Percentiles rank a stretch among this genome's conserved stretches.
These are phyloP conservation scores for Nesidiocoris tenuis DNA, from an alignment of 2,888 invertebrate species.

Conservation along the genomic window DNA sequence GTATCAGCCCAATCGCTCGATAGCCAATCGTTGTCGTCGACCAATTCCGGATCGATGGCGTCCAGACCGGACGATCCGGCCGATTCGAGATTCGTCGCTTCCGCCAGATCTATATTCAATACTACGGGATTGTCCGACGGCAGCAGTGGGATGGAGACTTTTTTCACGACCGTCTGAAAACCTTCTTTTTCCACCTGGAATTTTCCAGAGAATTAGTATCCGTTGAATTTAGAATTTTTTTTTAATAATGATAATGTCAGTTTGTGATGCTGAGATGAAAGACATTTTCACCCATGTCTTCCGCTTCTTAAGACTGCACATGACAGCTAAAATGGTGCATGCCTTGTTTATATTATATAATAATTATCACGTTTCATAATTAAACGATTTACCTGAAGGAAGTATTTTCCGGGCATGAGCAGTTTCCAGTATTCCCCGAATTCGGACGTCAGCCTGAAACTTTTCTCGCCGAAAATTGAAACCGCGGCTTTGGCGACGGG, in stretches of 20 bases:
- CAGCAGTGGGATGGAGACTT: background rate
- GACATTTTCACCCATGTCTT: too few relatives aligned
- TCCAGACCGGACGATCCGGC: background rate
- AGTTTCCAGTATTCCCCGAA: slow-evolving; percentile 36
- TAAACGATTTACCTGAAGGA: slow-evolving; percentile 27
- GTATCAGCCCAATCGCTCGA: background rate
- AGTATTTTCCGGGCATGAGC: slow-evolving; percentile 25
- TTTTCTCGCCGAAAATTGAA: slow-evolving; percentile 2
- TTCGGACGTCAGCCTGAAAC: slow-evolving; percentile 13
- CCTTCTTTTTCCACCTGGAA: slow-evolving; percentile 29
- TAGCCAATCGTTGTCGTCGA: background rate
- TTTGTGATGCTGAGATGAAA: too few relatives aligned
- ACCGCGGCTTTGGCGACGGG: slow-evolving; percentile 20
- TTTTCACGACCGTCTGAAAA: background rate
- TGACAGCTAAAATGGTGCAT: too few relatives aligned
- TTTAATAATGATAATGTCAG: too few relatives aligned
- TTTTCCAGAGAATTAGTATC: background rate
- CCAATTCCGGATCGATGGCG: background rate
- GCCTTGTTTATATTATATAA: too few relatives aligned
- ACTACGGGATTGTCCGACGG: slow-evolving; percentile 17
- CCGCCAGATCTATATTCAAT: slow-evolving; percentile 2
- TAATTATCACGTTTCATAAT: too few relatives aligned
- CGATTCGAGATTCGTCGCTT: background rate
- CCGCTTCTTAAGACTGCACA: too few relatives aligned
- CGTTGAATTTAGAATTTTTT: too few relatives aligned